These are phyloP conservation scores for Ciconia maguari DNA, from an alignment of 2,113 vertebrate genomes.

Conservation along the genomic window DNA sequence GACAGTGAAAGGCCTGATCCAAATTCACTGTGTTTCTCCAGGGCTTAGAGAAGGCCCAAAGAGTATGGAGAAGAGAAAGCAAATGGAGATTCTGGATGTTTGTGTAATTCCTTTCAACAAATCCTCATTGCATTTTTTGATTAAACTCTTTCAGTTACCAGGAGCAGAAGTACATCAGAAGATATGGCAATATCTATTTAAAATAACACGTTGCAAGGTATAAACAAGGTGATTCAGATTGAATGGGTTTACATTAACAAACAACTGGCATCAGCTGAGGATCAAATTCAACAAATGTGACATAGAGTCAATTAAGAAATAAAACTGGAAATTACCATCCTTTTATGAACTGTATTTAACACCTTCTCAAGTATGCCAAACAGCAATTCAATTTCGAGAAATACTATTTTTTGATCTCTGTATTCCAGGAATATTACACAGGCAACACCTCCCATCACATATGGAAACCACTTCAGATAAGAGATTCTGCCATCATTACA, in stretches of 20 bases:
- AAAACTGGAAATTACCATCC: neutral
- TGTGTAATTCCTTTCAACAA: neutral
- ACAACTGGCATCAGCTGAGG: neutral
- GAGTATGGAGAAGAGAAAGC: neutral
- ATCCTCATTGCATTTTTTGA: neutral
- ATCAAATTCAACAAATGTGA: neutral
- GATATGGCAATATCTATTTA: neutral
- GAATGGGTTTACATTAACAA: neutral
- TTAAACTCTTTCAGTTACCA: neutral
- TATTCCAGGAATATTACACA: neutral
- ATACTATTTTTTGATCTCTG: accelerated
- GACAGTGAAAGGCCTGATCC: neutral
- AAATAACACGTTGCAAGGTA: neutral
- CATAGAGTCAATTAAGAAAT: neutral
- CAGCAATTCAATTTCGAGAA: neutral
- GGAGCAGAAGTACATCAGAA: neutral
- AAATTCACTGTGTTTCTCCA: neutral
- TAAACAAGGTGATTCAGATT: neutral
- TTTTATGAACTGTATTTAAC: neutral
- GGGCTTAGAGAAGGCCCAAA: neutral
- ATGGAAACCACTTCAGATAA: neutral
- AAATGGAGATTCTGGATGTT: neutral
- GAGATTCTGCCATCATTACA: neutral
- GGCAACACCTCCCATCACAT: neutral
- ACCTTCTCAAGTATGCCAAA: neutral